Base-by-base conservation (phyloP, 2,113 vertebrate genomes). In the Lutjanus erythropterus region DNA sequence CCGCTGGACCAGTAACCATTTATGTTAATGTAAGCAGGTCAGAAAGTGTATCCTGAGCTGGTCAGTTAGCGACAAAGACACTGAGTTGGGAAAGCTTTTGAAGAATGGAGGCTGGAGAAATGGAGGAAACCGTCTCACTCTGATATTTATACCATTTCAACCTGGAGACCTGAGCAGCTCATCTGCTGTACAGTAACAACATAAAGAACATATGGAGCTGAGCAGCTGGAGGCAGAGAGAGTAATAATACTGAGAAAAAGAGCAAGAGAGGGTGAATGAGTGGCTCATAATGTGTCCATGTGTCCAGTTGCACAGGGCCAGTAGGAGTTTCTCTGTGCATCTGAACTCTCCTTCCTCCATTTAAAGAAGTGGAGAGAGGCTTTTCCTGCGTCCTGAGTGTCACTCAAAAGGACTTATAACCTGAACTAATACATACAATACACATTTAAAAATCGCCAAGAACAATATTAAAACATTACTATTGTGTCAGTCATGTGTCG, bases 271-370 rank as follows among this genome's bases (percentile, higher is more conserved):
- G 10, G 7, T 25, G 52, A 64, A 55, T 25, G 7, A 77, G 11
- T 19, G n/a, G 69, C 49, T 83, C 49, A 21, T 78, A 83, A 80
- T 69, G 80, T 80, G 66, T 75, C 74, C 44, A 75, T 64, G 47
- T 84, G 84, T 76, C 71, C 44, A 41, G 44, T 56, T 33, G 75
- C 72, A 62, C 25, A 37, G 42, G 42, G 75, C n/a, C 67, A 50
- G 23, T 6, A 16, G 50, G 73, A 81, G 27, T 42, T 42, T 23
- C 47, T 80, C 19, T 46, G 39, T 44, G 15, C 37, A 29, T 33
- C 10, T 73, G 14, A 74, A 21, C 12, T 61, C 19, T 37, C 8
- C 33, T 37, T 60, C 39, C 9, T 52, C 44, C 16, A 52, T 71
- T 58, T 52, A 60, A 75, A 68, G 78, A 53, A 8, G 3, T 53